Evolutionary conservation across 2,113 vertebrate genomes (phyloP).

Genomic region (Tetrao urogallus): DNA sequence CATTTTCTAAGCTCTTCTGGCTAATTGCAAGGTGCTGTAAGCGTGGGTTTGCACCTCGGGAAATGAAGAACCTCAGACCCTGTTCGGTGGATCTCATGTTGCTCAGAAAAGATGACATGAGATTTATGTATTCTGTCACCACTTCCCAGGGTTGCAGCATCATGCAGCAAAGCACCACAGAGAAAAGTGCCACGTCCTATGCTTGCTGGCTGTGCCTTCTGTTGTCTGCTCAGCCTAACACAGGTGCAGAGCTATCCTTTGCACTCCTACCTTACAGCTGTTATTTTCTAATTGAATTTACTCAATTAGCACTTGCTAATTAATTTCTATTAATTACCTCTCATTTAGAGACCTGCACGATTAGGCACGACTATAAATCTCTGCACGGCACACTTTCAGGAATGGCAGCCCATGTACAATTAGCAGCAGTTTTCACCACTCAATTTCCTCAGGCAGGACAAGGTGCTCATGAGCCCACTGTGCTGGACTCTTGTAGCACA

Average conservation of each 20-base stretch:
- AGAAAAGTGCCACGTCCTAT: rapidly evolving
- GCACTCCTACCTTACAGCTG: not conserved
- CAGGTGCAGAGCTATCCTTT: not conserved
- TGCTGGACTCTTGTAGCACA: not conserved
- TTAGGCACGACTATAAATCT: not conserved
- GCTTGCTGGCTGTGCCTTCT: rapidly evolving
- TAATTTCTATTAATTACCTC: conserved; percentile 23
- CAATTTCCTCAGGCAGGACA: not conserved
- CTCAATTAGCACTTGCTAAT: conserved; percentile 9
- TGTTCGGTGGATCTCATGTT: not conserved
- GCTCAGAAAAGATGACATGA: not conserved
- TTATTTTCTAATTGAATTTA: not conserved
- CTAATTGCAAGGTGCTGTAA: not conserved
- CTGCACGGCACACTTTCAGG: not conserved
- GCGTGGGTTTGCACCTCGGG: not conserved
- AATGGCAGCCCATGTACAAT: not conserved
- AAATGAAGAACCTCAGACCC: not conserved
- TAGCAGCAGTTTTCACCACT: not conserved
- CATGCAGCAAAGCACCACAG: not conserved
- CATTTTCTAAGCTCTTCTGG: not conserved
- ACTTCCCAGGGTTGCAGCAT: not conserved
- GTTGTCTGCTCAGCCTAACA: not conserved
- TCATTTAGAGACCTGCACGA: not conserved
- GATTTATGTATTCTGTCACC: not conserved
- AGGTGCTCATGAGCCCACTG: rapidly evolving